Evolutionary conservation across 2,113 vertebrate species (phyloP).

Genomic region (Herpetotheres cachinnans): DNA sequence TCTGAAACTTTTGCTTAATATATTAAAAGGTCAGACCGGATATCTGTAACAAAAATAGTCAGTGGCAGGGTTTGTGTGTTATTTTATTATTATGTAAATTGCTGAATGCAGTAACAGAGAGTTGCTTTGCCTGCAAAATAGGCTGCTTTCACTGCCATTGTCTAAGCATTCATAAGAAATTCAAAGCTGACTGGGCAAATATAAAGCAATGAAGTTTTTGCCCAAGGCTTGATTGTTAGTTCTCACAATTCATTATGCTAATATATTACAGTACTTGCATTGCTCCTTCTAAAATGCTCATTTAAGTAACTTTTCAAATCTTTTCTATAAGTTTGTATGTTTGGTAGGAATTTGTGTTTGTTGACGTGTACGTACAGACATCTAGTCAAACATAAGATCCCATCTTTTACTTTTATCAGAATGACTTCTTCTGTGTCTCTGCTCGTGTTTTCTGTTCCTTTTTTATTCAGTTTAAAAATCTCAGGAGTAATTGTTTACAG

Average conservation of each 20-base stretch:
- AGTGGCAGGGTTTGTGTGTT: conserved; percentile 33
- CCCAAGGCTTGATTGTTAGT: conserved; percentile 58
- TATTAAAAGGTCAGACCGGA: background rate
- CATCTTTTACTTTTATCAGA: background rate
- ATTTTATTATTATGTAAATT: conserved; percentile 61
- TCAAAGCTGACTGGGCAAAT: conserved; percentile 67
- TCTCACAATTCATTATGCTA: conserved; percentile 72
- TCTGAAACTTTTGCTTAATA: background rate
- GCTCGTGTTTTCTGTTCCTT: background rate
- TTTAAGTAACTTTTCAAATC: conserved; percentile 47
- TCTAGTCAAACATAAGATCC: background rate
- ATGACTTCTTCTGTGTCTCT: background rate
- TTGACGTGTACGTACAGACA: background rate
- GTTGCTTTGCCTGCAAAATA: conserved; percentile 66
- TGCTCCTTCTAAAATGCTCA: background rate
- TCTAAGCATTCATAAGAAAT: conserved; percentile 68
- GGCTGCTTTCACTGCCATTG: conserved; percentile 62
- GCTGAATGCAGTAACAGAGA: conserved; percentile 8
- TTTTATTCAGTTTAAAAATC: background rate
- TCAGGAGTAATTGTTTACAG: background rate
- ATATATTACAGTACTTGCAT: conserved; percentile 44
- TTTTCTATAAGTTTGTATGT: background rate
- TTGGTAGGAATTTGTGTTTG: conserved; percentile 8
- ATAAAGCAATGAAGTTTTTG: conserved; percentile 61
- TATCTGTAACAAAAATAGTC: conserved; percentile 33